Base-by-base conservation (phyloP, 2,113 vertebrate species). In the Hippocampus mohnikei region DNA sequence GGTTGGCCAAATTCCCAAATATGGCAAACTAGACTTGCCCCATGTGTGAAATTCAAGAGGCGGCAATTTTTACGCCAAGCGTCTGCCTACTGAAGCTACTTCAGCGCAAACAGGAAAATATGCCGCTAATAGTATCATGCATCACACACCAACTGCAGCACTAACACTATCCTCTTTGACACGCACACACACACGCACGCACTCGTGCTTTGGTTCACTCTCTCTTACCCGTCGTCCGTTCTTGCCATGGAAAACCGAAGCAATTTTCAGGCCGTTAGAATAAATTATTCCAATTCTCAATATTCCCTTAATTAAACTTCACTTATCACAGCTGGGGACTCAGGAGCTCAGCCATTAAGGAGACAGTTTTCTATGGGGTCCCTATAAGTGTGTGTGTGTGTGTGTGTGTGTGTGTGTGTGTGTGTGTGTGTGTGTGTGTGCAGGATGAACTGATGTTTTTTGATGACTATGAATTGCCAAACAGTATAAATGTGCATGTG, bases 301-400 rank as follows among this genome's bases (percentile, higher is more conserved):
- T 87, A 85, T 87, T 87, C 74, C 77, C 76, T 87, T 89, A 85
- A 90, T 88, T 89, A 88, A 89, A 88, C 85, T 85, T 82, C 81
- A 89, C 85, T 89, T 88, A 88, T 88, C 71, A 12, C 78, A 75
- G 75, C 69, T 68, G 76, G 80, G 75, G 78, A 85, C 76, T 85
- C 74, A 72, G 82, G 76, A 83, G 78, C 55, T 2, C 37, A 60
- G 76, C 73, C 80, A 84, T 90, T 84, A 87, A 83, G 66, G 69
- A 83, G 80, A 76, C 76, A n/a, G 56, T 46, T 81, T 63, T 69
- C 71, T 46, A 3, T 29, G 53, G 78, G 59, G 76, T 52, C 71
- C 40, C 42, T 83, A 75, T 67, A 67, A 29, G 21, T 50, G 56
- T 68, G 5, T n/a, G 12, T 37, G 50, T 15, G 64, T 44, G 41